These are phyloP conservation scores for Danaus plexippus DNA, from an alignment of 1,140 invertebrate genomes.

Conservation along the genomic window DNA sequence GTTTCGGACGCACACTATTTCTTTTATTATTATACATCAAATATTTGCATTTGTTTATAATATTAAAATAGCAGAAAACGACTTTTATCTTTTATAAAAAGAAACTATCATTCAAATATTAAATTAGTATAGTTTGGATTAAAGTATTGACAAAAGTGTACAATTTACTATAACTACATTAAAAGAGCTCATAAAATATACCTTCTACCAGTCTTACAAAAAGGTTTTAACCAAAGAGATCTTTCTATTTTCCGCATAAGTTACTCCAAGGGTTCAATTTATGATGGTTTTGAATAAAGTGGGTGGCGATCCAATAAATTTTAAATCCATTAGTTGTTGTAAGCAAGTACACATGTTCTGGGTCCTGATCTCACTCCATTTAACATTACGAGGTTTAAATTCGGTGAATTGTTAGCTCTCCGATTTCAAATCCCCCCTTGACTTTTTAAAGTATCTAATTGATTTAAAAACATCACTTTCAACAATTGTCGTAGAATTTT, in stretches of 20 bases:
- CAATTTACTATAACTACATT: no score
- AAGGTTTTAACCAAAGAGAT: no score
- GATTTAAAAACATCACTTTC: slow-evolving; percentile 19
- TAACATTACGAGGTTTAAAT: slow-evolving; percentile 69
- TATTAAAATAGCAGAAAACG: not conserved
- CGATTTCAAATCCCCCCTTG: slow-evolving; percentile 37
- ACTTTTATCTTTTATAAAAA: no score
- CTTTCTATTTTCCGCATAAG: no score
- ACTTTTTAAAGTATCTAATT: slow-evolving; percentile 37
- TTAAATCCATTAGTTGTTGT: slow-evolving; percentile 67
- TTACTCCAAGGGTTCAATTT: no score
- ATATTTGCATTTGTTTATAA: slow-evolving; percentile 7
- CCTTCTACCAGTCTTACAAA: no score
- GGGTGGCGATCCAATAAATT: slow-evolving; percentile 65
- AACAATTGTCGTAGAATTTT: not conserved
- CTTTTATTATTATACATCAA: slow-evolving; percentile 3
- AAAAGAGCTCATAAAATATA: no score
- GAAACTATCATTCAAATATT: no score
- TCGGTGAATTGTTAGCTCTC: slow-evolving; percentile 61
- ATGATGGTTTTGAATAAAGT: slow-evolving; percentile 31
- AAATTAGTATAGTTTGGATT: no score
- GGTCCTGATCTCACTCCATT: slow-evolving; percentile 59
- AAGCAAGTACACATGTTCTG: slow-evolving; percentile 64
- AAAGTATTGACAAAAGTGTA: no score
- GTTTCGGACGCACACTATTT: slow-evolving; percentile 16